Percentiles rank a stretch among this genome's conserved stretches.
phyloP scores from a whole-genome alignment of 1,140 invertebrate genomes.

The Drosophila tsacasi region DNA sequence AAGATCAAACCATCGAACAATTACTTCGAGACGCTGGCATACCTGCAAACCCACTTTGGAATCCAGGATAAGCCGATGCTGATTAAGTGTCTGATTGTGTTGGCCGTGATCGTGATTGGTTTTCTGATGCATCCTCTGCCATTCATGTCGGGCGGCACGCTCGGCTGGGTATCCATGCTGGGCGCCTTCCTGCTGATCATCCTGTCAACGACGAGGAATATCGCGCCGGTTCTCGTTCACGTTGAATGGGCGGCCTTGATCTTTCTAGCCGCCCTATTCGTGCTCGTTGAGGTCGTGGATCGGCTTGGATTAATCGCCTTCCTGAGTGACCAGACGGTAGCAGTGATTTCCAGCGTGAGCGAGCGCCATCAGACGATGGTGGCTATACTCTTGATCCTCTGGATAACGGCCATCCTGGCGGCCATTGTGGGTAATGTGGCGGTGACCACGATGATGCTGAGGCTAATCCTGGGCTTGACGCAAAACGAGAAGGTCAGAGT shows the following conservation, averaged over 20 bases:
- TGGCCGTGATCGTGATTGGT: constrained; percentile 87
- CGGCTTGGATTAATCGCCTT: background rate
- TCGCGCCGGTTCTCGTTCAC: background rate
- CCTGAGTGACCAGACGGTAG: background rate
- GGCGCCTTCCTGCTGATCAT: background rate
- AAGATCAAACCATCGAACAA: constrained; percentile 88
- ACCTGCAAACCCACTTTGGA: constrained; percentile 46
- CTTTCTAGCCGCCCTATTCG: background rate
- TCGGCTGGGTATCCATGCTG: constrained; percentile 90
- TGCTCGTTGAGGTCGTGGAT: background rate
- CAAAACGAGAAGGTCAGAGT: background rate
- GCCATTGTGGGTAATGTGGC: background rate
- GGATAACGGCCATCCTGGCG: background rate
- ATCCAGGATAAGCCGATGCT: constrained; percentile 88
- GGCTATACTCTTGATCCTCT: background rate
- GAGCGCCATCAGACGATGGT: background rate
- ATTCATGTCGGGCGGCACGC: constrained; percentile 86
- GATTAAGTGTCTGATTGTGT: constrained; percentile 87
- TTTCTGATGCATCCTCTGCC: constrained; percentile 90
- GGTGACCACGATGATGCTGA: constrained; percentile 2
- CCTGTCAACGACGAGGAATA: background rate
- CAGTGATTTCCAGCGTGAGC: background rate
- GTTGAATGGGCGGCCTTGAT: background rate
- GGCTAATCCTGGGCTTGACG: background rate
- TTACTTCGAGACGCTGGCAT: constrained; percentile 57